phyloP scores from a whole-genome alignment of 2,797 vertebrate genomes.

The Leucoraja ocellata region DNA sequence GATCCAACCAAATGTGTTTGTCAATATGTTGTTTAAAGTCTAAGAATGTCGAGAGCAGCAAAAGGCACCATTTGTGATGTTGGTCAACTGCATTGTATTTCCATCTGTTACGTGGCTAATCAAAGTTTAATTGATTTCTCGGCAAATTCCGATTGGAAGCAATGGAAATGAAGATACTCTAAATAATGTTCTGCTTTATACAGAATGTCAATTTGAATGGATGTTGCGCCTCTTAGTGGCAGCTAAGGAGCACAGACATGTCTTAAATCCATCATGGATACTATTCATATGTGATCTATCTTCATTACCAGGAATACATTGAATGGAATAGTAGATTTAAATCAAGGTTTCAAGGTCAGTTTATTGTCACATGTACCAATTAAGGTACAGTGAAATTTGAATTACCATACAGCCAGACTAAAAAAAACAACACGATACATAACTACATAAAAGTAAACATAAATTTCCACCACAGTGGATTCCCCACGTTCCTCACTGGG shows the following conservation, averaged over 20 bases:
- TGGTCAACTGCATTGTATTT: neutral
- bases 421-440: too few species aligned
- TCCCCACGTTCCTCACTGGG: too few species aligned
- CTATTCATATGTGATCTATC: neutral
- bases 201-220: neutral
- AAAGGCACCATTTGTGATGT: neutral
- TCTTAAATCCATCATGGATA: neutral
- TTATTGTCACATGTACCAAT: too few species aligned
- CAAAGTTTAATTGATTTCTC: neutral
- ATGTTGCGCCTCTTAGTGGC: conserved; percentile 8
- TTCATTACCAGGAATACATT: neutral
- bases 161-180: conserved; percentile 14
- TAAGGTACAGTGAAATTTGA: too few species aligned
- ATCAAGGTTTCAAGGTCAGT: neutral
- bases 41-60: neutral
- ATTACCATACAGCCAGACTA: too few species aligned
- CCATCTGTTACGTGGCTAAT: neutral
- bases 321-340: neutral
- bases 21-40: too few species aligned
- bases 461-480: too few species aligned
- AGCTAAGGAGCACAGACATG: neutral
- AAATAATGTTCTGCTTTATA: neutral
- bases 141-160: neutral
- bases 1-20: neutral
- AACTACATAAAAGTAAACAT: too few species aligned